These are phyloP conservation scores for Anomalospiza imberbis DNA, from an alignment of 2,797 vertebrate genomes.

Conservation along the genomic window DNA sequence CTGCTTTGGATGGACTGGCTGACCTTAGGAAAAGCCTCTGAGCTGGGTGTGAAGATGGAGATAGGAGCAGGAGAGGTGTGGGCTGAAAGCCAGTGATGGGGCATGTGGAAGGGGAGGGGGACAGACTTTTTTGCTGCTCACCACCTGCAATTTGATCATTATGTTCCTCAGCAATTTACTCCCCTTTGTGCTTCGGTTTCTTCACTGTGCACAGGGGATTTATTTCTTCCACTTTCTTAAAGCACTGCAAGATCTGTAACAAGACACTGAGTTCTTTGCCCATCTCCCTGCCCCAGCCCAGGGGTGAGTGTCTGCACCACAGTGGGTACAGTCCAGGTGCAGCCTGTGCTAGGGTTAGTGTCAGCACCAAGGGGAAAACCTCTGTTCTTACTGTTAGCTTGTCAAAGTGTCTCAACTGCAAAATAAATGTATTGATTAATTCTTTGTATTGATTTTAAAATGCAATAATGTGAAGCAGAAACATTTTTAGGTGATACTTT, in stretches of 20 bases:
- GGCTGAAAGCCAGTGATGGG: neutral
- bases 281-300: neutral
- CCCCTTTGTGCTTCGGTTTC: neutral
- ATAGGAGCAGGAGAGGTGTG: neutral
- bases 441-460: neutral
- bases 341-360: neutral
- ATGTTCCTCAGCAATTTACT: neutral
- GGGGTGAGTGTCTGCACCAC: neutral
- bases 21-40: neutral
- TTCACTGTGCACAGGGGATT: neutral
- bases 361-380: neutral
- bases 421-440: neutral
- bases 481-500: neutral
- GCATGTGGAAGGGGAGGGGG: neutral
- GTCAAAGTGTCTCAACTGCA: neutral
- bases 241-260: neutral
- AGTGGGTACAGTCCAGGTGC: accelerated
- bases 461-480: neutral
- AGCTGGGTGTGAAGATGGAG: neutral
- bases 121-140: neutral
- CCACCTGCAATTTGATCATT: neutral
- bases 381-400: neutral
- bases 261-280: neutral
- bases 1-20: neutral
- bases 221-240: neutral